Evolutionary conservation across 2,113 vertebrate genomes (phyloP).

Genomic region (Baryphthengus martii): DNA sequence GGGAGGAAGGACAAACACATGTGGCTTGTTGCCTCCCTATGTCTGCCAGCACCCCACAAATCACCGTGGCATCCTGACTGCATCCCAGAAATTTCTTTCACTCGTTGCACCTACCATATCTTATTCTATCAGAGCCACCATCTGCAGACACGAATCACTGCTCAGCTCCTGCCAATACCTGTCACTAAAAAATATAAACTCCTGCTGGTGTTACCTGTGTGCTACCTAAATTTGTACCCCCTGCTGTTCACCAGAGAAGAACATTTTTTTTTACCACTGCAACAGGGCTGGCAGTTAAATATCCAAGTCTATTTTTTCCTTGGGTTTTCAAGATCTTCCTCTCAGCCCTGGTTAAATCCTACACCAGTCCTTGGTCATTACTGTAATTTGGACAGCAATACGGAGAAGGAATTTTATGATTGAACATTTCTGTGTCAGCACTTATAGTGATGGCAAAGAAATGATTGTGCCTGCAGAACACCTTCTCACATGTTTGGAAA

Average conservation of each 20-base stretch:
- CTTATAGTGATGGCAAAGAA: not conserved
- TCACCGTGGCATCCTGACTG: not conserved
- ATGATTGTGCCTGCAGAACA: not conserved
- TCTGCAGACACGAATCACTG: not conserved
- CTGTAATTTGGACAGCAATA: not conserved
- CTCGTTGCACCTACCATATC: not conserved
- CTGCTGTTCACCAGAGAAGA: not conserved
- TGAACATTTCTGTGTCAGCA: not conserved
- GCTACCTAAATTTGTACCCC: not conserved
- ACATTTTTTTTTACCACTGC: not conserved
- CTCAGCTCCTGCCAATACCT: not conserved
- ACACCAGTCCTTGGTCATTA: not conserved
- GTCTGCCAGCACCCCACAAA: not conserved
- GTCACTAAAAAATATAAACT: not conserved
- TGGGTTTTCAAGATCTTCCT: not conserved
- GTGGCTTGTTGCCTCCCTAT: not conserved
- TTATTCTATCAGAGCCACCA: not conserved
- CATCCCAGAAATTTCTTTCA: not conserved
- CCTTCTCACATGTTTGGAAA: not conserved
- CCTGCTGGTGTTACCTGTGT: not conserved
- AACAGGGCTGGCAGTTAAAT: not conserved
- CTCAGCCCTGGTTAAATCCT: not conserved
- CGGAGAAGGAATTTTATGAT: not conserved
- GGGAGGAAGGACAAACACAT: not conserved
- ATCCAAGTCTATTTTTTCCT: not conserved